Percentiles rank a stretch among this genome's conserved stretches.
Conservation (phyloP, 2,797 vertebrate species). For the Hydrophis major region DNA sequence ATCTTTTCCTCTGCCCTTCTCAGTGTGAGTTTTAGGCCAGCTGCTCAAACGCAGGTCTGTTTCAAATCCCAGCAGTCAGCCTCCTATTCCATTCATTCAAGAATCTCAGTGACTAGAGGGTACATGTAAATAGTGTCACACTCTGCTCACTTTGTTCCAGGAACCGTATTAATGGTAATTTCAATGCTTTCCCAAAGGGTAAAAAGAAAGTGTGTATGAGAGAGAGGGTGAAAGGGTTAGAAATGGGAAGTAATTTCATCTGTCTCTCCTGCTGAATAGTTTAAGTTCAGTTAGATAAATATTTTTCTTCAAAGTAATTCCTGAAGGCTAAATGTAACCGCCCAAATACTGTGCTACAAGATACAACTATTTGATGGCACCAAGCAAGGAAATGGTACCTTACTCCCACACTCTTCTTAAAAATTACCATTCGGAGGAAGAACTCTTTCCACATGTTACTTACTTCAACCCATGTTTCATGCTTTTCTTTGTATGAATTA, state of each 20-base stretch:
- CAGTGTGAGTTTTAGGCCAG: fast-evolving
- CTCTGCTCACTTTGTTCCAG: background rate
- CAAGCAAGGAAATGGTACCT: background rate
- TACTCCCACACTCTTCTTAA: background rate
- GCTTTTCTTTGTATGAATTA: background rate
- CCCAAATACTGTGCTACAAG: background rate
- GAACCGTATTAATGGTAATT: background rate
- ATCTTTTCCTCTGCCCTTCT: fast-evolving
- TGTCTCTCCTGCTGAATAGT: background rate
- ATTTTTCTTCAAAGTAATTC: constrained; percentile 24
- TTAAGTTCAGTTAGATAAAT: constrained; percentile 4
- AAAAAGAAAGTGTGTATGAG: background rate
- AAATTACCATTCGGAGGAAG: background rate
- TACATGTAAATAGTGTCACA: background rate
- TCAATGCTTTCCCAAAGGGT: background rate
- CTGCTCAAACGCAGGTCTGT: fast-evolving
- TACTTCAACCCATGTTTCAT: background rate
- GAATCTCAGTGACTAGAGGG: background rate
- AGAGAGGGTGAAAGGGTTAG: background rate
- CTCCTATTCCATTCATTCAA: background rate
- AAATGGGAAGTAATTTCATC: background rate
- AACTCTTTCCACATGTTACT: background rate
- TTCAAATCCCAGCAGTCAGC: constrained; percentile 5
- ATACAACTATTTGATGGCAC: background rate
- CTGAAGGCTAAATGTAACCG: background rate